These are phyloP conservation scores for Dasyurus viverrinus DNA, from an alignment of 2,113 vertebrate species.

Conservation along the genomic window DNA sequence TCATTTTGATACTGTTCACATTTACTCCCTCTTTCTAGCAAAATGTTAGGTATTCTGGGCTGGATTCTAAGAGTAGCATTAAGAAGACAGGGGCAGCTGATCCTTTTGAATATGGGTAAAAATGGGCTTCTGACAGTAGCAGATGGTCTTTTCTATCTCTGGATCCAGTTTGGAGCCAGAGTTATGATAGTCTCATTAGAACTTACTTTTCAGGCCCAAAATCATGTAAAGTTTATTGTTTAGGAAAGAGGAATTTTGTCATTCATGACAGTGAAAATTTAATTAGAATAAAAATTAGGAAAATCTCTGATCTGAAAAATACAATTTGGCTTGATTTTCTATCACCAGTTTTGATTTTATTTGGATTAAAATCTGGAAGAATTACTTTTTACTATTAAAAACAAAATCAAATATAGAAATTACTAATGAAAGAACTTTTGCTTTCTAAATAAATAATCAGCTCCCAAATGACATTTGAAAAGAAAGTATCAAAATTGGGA, in stretches of 20 bases:
- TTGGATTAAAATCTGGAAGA: background rate
- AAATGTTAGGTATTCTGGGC: conserved; percentile 49
- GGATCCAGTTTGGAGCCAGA: background rate
- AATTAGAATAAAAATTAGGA: conserved; percentile 1
- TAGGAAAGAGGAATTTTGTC: conserved; percentile 1
- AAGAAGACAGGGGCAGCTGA: conserved; percentile 53
- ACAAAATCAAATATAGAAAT: conserved; percentile 4
- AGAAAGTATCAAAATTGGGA: background rate
- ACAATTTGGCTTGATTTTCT: background rate
- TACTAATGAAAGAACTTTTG: background rate
- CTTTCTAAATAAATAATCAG: background rate
- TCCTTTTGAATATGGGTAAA: conserved; percentile 54
- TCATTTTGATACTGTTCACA: conserved; percentile 35
- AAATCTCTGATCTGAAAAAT: conserved; percentile 1
- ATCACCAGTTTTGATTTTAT: background rate
- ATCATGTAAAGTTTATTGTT: background rate
- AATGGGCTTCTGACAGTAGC: conserved; percentile 3
- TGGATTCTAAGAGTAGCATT: conserved; percentile 50
- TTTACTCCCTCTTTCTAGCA: background rate
- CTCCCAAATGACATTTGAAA: background rate
- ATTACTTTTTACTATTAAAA: background rate
- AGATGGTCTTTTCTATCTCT: background rate
- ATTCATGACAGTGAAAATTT: background rate
- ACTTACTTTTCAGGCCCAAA: background rate
- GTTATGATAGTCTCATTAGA: background rate